Conservation (phyloP, 1,140 invertebrate genomes). For the Eulimnadia texana region DNA sequence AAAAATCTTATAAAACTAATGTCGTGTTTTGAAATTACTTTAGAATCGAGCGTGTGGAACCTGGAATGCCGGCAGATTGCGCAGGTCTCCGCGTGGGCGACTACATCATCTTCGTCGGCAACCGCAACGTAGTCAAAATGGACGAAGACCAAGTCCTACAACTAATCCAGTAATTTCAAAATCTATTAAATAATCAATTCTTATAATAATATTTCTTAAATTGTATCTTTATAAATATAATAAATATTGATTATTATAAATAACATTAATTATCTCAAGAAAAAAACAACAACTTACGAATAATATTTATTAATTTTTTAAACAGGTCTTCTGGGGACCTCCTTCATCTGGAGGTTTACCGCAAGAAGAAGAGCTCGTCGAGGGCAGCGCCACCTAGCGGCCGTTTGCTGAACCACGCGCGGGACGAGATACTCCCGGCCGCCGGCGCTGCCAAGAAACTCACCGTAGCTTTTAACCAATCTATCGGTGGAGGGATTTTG, state of each 20-base stretch:
- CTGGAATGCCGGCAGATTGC: slow-evolving; percentile 59
- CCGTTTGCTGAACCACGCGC: too few species aligned
- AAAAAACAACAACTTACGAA: too few species aligned
- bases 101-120: slow-evolving; percentile 72
- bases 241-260: neutral
- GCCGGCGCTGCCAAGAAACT: neutral
- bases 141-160: slow-evolving; percentile 61
- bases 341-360: neutral
- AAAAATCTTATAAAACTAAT: too few species aligned
- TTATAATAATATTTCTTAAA: too few species aligned
- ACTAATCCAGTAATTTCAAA: slow-evolving; percentile 50
- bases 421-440: too few species aligned
- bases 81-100: slow-evolving; percentile 65
- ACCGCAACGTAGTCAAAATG: slow-evolving; percentile 66
- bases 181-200: too few species aligned
- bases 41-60: slow-evolving; percentile 67
- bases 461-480: neutral
- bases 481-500: neutral
- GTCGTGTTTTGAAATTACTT: too few species aligned
- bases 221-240: too few species aligned
- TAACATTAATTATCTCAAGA: too few species aligned
- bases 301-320: too few species aligned
- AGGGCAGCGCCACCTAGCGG: too few species aligned
- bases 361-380: neutral
- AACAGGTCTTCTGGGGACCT: neutral